Base-by-base conservation (phyloP, 2,797 vertebrate genomes). In the Macroramphosus scolopax region DNA sequence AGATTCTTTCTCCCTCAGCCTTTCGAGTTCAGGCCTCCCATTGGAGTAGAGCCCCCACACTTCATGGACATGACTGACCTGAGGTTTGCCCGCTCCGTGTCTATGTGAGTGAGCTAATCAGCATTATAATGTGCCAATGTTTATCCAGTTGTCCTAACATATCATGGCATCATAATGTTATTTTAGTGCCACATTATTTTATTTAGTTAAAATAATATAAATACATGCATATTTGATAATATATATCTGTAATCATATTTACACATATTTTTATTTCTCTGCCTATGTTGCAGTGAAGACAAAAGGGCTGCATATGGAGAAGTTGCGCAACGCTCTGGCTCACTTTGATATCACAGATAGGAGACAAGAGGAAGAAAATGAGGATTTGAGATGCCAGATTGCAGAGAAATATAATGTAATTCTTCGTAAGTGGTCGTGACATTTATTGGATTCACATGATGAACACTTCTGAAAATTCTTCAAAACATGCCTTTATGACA, bases 21-120 rank as follows among this genome's bases (percentile, higher is more conserved):
- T 13, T 88, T 74, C 20, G 83, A 89, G 51, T 84, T 87, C 45
- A 88, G 77, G 77, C 88, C 83, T 1, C 60, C 75, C 3, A 14
- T 88, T 11, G 66, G 81, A 24, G 63, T 81, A 28, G 56, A 84
- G 17, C 76, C 81, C 39, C 88, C 89, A 57, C 88, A 82, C 63
- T 88, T 87, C 65, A 84, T 89, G 72, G 85, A 89, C 66, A 85
- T 88, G 78, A 39, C 74, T 4, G 57, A 69, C 55, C 24, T 89
- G 68, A 84, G 87, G 81, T 89, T 87, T 61, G 83, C 88, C 50
- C 78, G 17, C 37, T 80, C 84, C 32, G 69, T 87, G 46, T 84
- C 78, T 13, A 53, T 51, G 83, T 88, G 65, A 87, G 86, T 79
- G 28, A 61, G 2, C 38, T 14, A 8, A 9, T 11, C 9, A 31